Evolutionary conservation across 2,888 invertebrate species (phyloP).

Genomic region (Galerucella pusilla): DNA sequence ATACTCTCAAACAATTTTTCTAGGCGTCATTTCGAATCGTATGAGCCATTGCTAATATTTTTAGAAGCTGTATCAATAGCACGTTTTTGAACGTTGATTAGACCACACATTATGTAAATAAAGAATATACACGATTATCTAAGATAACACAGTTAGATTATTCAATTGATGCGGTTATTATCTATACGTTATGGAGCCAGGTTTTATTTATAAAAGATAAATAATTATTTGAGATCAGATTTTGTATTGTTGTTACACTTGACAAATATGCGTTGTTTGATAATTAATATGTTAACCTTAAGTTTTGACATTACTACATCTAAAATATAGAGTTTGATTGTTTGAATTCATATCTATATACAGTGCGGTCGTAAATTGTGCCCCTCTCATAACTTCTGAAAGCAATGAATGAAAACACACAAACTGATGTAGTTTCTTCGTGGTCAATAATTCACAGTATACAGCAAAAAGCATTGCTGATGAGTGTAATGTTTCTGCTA

Average conservation of each 20-base stretch:
- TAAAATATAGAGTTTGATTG: neutral
- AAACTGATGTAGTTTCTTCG: no score
- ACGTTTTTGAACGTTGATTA: no score
- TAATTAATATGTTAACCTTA: neutral
- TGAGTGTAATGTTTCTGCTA: no score
- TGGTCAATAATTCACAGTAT: no score
- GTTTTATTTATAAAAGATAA: neutral
- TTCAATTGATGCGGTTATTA: neutral
- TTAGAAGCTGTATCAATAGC: no score
- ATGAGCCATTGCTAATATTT: no score
- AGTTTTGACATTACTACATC: neutral
- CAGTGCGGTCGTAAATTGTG: neutral
- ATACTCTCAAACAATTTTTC: no score
- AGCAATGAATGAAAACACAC: no score
- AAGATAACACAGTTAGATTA: neutral
- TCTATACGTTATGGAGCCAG: neutral
- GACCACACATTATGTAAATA: neutral
- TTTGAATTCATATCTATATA: neutral
- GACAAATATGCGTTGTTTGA: neutral
- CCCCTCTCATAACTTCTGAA: no score
- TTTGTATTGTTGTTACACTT: neutral
- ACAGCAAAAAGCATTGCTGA: no score
- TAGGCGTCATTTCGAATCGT: no score
- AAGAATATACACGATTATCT: neutral
- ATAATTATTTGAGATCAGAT: neutral